Percentiles rank a stretch among this genome's conserved stretches.
phyloP scores from a whole-genome alignment of 2,797 vertebrate species.

The Mus spretus region DNA sequence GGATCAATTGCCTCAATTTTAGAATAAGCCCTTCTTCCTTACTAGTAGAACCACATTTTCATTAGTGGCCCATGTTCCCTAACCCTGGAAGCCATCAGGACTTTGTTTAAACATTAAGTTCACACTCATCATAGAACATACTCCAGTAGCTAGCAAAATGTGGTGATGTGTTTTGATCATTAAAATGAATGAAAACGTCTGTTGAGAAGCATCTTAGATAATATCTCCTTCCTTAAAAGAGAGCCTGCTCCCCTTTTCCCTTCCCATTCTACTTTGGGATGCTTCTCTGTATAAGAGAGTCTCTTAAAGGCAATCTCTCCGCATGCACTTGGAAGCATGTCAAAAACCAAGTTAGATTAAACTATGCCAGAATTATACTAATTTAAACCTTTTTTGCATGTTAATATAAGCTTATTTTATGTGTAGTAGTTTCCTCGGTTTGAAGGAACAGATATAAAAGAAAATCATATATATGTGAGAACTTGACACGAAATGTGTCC shows the following conservation, averaged over 20 bases:
- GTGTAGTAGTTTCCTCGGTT: not conserved
- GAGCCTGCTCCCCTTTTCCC: not conserved
- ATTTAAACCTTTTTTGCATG: not conserved
- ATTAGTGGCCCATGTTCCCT: not conserved
- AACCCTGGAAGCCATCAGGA: not conserved
- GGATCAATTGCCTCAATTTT: not conserved
- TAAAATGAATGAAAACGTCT: not conserved
- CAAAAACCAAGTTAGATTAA: constrained; percentile 21
- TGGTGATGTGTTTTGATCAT: not conserved
- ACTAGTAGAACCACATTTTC: not conserved
- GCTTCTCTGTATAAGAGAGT: not conserved
- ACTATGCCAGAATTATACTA: not conserved
- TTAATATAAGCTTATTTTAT: constrained; percentile 43
- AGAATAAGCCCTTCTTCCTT: not conserved
- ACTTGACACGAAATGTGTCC: no score
- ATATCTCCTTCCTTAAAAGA: not conserved
- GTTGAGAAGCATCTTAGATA: not conserved
- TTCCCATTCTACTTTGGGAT: not conserved
- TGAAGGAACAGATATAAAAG: constrained; percentile 17
- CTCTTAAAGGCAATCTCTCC: not conserved
- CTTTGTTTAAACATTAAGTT: not conserved
- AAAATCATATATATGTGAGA: constrained; percentile 39
- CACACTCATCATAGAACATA: not conserved
- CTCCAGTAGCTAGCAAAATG: not conserved
- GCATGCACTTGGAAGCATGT: constrained; percentile 1